Base-by-base conservation (phyloP, 2,888 invertebrate species). In the Margaritifera margaritifera region DNA sequence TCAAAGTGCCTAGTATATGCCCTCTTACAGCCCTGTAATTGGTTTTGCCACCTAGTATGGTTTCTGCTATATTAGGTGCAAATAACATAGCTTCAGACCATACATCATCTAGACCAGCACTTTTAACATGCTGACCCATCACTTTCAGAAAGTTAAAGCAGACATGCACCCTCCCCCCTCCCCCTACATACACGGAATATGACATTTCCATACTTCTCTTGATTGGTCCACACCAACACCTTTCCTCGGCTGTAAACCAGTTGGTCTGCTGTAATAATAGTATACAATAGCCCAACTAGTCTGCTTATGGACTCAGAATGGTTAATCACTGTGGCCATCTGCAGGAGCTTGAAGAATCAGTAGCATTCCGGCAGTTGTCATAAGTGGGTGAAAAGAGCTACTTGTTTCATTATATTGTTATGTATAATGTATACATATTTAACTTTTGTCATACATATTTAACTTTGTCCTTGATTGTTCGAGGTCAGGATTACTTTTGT, bases 281-380 rank as follows among this genome's bases (percentile, higher is more conserved):
- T 73, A 56, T 57, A 24, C n/a, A 64, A 22, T 73, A 67, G 6
- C 70, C 73, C 56, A 68, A 4, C 54, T 58, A n/a, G 53, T 25
- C 51, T 51, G 27, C 54, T 52, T 19, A 73, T 73, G 42, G 52
- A 25, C 4, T 52, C 51, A 59, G 64, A 73, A 27, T 62, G 51
- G 27, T 66, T 55, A 4, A 70, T 68, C 5, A 70, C 56, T 11
- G 70, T 70, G 73, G 6, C 59, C 58, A 74, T 74, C 65, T n/a
- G 70, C 71, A 57, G 70, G 68, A 58, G 70, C 67, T 50, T 64
- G 66, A 22, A 72, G 52, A 31, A 72, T 72, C 20, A 62, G 72
- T 31, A 60, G 24, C 61, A 56, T 64, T 25, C 64, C 27, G 11
- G 25, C 25, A 20, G 59, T 24, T 24, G 1, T 31, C 50, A 24